phyloP scores from a whole-genome alignment of 2,888 invertebrate species.

The Muschampia plurimacula region DNA sequence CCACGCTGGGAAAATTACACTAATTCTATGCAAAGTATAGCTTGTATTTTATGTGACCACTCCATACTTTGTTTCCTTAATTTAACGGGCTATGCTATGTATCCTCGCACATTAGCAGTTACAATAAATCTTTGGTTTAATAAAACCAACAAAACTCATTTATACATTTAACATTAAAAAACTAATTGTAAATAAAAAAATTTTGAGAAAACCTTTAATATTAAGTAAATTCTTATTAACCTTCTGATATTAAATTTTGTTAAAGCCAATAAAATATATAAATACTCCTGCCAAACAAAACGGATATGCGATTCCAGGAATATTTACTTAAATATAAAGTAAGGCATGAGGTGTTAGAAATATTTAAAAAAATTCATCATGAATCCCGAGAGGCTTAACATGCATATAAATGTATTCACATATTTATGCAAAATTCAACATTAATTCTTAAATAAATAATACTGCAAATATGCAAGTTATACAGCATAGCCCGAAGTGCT shows the following conservation, averaged over 20 bases:
- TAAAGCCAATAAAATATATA: background rate
- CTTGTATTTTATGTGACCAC: conserved; percentile 89
- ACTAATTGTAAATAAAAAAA: background rate
- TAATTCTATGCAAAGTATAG: conserved; percentile 97
- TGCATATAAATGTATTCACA: background rate
- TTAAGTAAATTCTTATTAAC: no score
- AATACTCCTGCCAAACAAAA: background rate
- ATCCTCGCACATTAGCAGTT: conserved; percentile 81
- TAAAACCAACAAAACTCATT: background rate
- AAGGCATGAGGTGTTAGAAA: background rate
- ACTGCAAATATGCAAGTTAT: conserved; percentile 85
- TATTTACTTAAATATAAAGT: background rate
- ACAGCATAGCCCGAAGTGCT: conserved; percentile 85
- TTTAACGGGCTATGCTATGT: conserved; percentile 84
- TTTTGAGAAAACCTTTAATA: no score
- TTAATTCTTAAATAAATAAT: conserved; percentile 57
- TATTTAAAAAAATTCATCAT: background rate
- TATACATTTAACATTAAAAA: background rate
- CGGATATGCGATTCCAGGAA: background rate
- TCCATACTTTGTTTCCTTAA: conserved; percentile 84
- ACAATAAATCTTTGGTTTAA: conserved; percentile 4
- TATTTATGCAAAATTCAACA: background rate
- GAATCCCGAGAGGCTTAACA: background rate
- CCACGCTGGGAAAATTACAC: conserved; percentile 93
- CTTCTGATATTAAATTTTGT: background rate